Conservation (phyloP, 2,113 vertebrate species). For the Tiliqua scincoides region DNA sequence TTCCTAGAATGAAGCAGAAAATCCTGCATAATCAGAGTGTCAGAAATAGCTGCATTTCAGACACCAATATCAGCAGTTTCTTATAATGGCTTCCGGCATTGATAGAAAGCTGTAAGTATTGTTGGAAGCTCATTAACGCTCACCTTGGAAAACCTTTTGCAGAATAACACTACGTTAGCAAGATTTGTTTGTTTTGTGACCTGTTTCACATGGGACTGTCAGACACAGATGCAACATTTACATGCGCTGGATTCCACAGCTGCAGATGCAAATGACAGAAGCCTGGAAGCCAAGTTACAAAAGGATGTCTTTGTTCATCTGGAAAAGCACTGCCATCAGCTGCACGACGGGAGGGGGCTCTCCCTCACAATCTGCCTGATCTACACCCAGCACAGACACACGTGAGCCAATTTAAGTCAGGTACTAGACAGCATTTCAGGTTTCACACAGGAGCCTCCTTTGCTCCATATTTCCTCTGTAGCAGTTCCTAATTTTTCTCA, state of each 20-base stretch:
- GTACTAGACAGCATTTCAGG: neutral
- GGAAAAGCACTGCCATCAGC: neutral
- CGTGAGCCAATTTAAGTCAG: no score
- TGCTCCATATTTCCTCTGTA: neutral
- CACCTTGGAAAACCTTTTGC: neutral
- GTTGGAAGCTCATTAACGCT: neutral
- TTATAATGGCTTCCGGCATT: fast-evolving
- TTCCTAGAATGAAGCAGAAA: neutral
- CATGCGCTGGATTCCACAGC: neutral
- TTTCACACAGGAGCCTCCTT: neutral
- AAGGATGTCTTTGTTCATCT: neutral
- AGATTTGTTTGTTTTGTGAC: neutral
- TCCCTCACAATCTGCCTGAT: neutral
- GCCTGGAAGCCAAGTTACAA: no score
- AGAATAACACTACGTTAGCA: neutral
- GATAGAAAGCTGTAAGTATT: neutral
- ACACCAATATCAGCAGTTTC: neutral
- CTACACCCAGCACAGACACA: neutral
- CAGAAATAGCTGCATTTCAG: neutral
- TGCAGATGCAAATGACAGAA: neutral
- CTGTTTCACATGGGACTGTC: neutral
- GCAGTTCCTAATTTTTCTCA: fast-evolving
- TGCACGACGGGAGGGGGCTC: neutral
- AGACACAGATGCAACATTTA: neutral
- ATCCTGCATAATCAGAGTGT: neutral